Conservation (phyloP, 2,797 vertebrate species). For the Hozukius guyotensis region DNA sequence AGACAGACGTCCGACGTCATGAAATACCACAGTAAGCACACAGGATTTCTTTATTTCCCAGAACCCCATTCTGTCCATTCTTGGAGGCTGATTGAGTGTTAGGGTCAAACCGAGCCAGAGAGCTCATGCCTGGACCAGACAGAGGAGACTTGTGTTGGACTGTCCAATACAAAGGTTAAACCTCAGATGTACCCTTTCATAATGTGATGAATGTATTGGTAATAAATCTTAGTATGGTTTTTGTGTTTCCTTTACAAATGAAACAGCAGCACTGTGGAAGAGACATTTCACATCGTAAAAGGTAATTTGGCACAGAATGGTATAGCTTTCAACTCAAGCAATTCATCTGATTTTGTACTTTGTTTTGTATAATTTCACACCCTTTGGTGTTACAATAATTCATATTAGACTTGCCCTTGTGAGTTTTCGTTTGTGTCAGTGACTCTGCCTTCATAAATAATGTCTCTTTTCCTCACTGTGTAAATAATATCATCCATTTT, state of each 20-base stretch:
- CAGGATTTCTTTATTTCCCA: slow-evolving; percentile 62
- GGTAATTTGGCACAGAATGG: background rate
- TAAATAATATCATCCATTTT: slow-evolving; percentile 16
- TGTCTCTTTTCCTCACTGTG: slow-evolving; percentile 8
- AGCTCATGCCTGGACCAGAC: background rate
- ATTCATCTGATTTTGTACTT: slow-evolving; percentile 9
- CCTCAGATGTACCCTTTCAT: background rate
- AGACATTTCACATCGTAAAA: background rate
- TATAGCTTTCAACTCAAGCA: slow-evolving; percentile 11
- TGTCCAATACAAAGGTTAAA: slow-evolving; percentile 27
- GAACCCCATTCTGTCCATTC: slow-evolving; percentile 47
- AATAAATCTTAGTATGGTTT: background rate
- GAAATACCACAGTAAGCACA: slow-evolving; percentile 49
- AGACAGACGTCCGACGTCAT: slow-evolving; percentile 37
- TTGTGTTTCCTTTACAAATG: slow-evolving; percentile 3
- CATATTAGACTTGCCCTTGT: background rate
- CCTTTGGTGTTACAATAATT: slow-evolving; percentile 10
- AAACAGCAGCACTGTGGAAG: slow-evolving; percentile 5
- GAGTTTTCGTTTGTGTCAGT: slow-evolving; percentile 9
- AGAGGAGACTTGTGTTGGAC: background rate
- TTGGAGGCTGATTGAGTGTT: slow-evolving; percentile 34
- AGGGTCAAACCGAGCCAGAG: slow-evolving; percentile 5
- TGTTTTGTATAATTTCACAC: slow-evolving; percentile 1
- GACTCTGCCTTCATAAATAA: slow-evolving; percentile 24
- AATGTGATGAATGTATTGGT: slow-evolving; percentile 2